These are phyloP conservation scores for Hyalella azteca DNA, from an alignment of 2,888 invertebrate genomes.

Conservation along the genomic window DNA sequence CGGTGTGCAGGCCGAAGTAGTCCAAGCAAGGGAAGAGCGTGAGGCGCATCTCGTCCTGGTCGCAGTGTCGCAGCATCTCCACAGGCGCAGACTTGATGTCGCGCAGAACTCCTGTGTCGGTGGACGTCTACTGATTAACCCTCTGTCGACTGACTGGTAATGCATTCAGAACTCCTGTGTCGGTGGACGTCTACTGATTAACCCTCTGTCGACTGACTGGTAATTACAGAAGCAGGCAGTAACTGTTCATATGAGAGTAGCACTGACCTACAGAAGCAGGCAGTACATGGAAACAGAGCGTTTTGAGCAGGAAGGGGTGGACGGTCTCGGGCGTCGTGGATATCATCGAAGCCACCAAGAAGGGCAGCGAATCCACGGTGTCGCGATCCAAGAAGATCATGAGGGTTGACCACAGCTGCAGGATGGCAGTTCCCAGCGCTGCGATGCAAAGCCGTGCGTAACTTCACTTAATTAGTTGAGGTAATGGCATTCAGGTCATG, in stretches of 20 bases:
- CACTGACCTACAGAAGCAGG: constrained; percentile 92
- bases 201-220: too few relatives aligned
- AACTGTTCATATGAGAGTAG: too few relatives aligned
- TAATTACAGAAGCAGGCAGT: too few relatives aligned
- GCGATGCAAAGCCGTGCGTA: too few relatives aligned
- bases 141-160: too few relatives aligned
- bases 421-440: constrained; percentile 92
- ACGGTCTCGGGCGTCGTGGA: constrained; percentile 87
- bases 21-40: constrained; percentile 94
- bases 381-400: constrained; percentile 96
- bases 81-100: constrained; percentile 93
- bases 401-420: constrained; percentile 92
- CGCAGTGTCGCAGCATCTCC: constrained; percentile 86
- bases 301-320: constrained; percentile 93
- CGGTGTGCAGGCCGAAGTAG: constrained; percentile 93
- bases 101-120: constrained; percentile 84
- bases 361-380: constrained; percentile 92
- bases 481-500: too few relatives aligned
- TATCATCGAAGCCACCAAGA: constrained; percentile 90
- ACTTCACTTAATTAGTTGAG: too few relatives aligned
- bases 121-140: too few relatives aligned
- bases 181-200: too few relatives aligned
- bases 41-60: constrained; percentile 81
- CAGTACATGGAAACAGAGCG: constrained; percentile 92
- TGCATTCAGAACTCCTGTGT: constrained; percentile 84